Evolutionary conservation across 2,797 vertebrate genomes (phyloP).

Genomic region (Leptatherina wallacei): DNA sequence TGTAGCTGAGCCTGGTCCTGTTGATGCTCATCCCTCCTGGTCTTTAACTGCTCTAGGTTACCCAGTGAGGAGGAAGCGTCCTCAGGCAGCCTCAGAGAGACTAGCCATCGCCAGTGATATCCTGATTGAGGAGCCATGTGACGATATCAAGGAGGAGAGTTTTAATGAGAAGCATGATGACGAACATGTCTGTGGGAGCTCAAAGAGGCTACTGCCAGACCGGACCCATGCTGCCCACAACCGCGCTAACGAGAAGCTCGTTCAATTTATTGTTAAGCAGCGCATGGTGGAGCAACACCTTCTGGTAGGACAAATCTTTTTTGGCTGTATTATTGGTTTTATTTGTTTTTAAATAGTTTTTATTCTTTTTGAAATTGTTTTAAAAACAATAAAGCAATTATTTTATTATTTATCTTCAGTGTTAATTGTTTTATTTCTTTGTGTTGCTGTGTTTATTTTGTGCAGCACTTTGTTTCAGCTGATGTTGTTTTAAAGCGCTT

Average conservation of each 20-base stretch:
- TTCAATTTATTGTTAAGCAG: conserved; percentile 91
- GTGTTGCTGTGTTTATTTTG: too few relatives aligned
- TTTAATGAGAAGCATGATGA: conserved; percentile 59
- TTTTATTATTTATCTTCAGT: too few relatives aligned
- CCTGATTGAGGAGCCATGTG: conserved; percentile 41
- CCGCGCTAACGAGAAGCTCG: conserved; percentile 89
- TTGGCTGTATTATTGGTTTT: too few relatives aligned
- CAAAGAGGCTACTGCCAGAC: conserved; percentile 90
- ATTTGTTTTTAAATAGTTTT: too few relatives aligned
- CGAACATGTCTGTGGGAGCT: conserved; percentile 12
- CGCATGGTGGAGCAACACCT: conserved; percentile 88
- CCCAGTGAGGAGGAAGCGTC: conserved; percentile 85
- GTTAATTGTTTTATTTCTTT: too few relatives aligned
- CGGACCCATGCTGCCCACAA: conserved; percentile 89
- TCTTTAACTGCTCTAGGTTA: conserved; percentile 79
- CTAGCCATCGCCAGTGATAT: conserved; percentile 75
- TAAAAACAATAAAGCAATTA: too few relatives aligned
- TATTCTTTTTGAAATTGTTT: too few relatives aligned
- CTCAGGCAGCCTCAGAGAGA: conserved; percentile 65
- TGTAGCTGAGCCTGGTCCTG: not conserved
- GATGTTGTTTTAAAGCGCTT: too few relatives aligned
- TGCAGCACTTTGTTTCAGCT: too few relatives aligned
- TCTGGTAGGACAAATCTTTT: conserved; percentile 69
- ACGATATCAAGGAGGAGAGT: conserved; percentile 54
- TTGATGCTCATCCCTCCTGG: not conserved